Percentiles rank a stretch among this genome's conserved stretches.
Evolutionary conservation across 2,113 vertebrate genomes (phyloP).

Genomic region (Sphaerodactylus townsendi): DNA sequence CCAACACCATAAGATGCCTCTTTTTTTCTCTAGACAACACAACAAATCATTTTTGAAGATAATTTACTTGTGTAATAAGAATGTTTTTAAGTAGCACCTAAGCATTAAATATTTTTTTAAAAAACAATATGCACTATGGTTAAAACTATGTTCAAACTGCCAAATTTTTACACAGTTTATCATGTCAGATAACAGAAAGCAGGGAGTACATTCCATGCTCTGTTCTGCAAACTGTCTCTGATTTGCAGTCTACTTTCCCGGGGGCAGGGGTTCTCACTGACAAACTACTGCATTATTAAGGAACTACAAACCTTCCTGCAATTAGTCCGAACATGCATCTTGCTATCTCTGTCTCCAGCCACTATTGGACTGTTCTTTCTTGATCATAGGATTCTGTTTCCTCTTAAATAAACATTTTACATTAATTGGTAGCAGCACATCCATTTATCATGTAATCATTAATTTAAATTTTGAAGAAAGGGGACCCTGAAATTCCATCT

Average conservation of each 20-base stretch:
- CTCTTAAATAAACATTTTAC: background rate
- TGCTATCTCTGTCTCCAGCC: background rate
- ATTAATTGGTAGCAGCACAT: background rate
- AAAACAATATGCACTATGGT: background rate
- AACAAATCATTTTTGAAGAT: background rate
- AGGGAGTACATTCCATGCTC: background rate
- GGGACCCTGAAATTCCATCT: background rate
- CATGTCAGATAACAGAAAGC: background rate
- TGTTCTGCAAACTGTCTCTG: background rate
- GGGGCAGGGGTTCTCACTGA: background rate
- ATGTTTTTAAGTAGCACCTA: background rate
- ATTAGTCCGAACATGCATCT: background rate
- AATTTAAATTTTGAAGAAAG: background rate
- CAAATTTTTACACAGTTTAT: background rate
- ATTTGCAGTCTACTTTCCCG: background rate
- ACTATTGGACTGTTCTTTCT: background rate
- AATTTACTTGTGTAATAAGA: background rate
- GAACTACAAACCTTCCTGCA: background rate
- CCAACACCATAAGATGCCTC: background rate
- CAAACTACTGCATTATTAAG: background rate
- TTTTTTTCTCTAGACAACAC: background rate
- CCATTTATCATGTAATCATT: background rate
- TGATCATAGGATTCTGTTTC: background rate
- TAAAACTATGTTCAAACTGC: background rate
- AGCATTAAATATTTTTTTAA: background rate